These are phyloP conservation scores for Vanessa cardui DNA, from an alignment of 2,888 invertebrate species.

Conservation along the genomic window DNA sequence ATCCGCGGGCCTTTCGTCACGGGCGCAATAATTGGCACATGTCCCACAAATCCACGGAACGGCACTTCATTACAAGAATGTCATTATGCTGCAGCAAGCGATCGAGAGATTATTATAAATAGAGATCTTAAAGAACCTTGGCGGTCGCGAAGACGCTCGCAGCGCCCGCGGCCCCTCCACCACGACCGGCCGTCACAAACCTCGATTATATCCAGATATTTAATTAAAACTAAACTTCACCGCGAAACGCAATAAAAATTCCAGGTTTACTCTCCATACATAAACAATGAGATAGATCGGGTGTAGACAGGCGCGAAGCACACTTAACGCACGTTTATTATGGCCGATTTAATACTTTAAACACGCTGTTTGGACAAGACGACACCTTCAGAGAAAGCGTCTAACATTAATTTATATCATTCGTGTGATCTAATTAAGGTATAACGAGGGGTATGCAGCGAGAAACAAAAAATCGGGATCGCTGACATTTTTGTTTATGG, in stretches of 20 bases:
- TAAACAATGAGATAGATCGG: conserved; percentile 82
- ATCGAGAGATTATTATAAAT: conserved; percentile 80
- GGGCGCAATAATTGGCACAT: conserved; percentile 77
- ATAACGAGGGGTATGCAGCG: conserved; percentile 77
- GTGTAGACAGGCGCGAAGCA: conserved; percentile 77
- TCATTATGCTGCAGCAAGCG: conserved; percentile 78
- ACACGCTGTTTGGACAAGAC: conserved; percentile 58
- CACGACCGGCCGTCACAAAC: conserved; percentile 50
- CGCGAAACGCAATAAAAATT: conserved; percentile 74
- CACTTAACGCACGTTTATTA: conserved; percentile 79
- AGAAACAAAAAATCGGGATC: conserved; percentile 83
- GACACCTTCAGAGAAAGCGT: conserved; percentile 68
- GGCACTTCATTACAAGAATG: conserved; percentile 80
- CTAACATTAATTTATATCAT: conserved; percentile 77
- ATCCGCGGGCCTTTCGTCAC: conserved; percentile 68
- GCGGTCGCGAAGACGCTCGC: conserved; percentile 61
- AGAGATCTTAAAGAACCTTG: conserved; percentile 77
- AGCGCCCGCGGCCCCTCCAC: conserved; percentile 53
- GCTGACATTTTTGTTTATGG: conserved; percentile 84
- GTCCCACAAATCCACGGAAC: conserved; percentile 77
- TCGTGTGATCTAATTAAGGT: conserved; percentile 81
- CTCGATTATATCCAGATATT: conserved; percentile 61
- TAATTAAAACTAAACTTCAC: conserved; percentile 66
- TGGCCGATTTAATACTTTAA: conserved; percentile 73
- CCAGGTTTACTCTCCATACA: conserved; percentile 80